Evolutionary conservation across 2,797 vertebrate species (phyloP).

Genomic region (Megaceryle alcyon): DNA sequence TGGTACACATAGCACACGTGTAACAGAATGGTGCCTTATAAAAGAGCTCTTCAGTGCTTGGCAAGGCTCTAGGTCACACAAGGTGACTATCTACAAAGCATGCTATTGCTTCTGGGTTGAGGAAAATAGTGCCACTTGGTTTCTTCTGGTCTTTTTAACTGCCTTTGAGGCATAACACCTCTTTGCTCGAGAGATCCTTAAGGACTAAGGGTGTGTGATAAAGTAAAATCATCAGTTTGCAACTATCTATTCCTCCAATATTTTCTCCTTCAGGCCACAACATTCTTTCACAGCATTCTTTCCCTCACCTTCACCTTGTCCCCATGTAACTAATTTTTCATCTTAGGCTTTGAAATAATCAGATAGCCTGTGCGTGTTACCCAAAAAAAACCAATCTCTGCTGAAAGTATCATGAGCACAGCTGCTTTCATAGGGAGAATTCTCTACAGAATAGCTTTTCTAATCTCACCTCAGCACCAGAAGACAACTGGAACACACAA

Average conservation of each 20-base stretch:
- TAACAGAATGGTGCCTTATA: not conserved
- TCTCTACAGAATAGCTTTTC: not conserved
- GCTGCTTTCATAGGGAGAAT: not conserved
- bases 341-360: not conserved
- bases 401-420: not conserved
- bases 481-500: not conserved
- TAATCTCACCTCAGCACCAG: not conserved
- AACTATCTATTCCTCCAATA: not conserved
- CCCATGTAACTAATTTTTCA: not conserved
- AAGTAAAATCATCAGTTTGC: not conserved
- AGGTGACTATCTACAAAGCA: not conserved
- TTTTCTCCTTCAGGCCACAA: not conserved
- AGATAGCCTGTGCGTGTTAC: rapidly evolving
- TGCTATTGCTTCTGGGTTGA: not conserved
- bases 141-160: not conserved
- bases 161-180: not conserved
- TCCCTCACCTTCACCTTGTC: not conserved
- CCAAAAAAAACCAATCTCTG: not conserved
- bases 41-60: not conserved
- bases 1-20: rapidly evolving
- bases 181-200: not conserved
- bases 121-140: not conserved
- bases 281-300: no score
- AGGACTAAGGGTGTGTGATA: not conserved
- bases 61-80: not conserved